phyloP scores from a whole-genome alignment of 2,113 vertebrate genomes.

The Dolichallabes microphthalmus region DNA sequence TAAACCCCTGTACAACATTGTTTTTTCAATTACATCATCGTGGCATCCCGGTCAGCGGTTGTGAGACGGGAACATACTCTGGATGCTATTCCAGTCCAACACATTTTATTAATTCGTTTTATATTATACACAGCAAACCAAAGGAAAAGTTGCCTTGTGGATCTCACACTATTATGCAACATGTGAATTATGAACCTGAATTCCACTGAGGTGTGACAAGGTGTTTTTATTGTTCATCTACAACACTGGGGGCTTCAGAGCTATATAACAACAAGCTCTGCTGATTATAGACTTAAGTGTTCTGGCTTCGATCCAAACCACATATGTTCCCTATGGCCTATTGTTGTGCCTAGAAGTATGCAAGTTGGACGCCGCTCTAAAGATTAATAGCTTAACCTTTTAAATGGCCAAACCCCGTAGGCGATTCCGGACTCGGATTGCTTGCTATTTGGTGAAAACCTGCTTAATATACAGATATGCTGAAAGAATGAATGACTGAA shows the following conservation, averaged over 20 bases:
- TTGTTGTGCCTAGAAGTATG: not conserved
- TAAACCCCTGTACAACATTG: not conserved
- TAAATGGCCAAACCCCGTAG: not conserved
- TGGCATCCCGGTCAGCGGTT: not conserved
- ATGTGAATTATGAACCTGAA: not conserved
- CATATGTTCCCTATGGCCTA: not conserved
- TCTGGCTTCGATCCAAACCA: not conserved
- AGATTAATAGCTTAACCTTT: slow-evolving; percentile 4
- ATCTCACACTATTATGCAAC: not conserved
- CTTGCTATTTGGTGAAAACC: not conserved
- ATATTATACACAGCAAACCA: not conserved
- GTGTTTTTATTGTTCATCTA: not conserved
- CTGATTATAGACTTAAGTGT: slow-evolving; percentile 11
- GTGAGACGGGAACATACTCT: not conserved
- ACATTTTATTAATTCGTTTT: not conserved
- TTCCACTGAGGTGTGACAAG: not conserved
- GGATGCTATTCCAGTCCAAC: too few species aligned
- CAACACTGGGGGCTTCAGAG: not conserved
- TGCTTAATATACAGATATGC: not conserved
- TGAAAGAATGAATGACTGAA: not conserved
- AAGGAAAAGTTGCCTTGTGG: not conserved
- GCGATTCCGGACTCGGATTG: not conserved
- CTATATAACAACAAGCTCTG: not conserved
- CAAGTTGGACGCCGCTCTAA: not conserved
- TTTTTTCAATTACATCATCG: not conserved